Base-by-base conservation (phyloP, 2,888 invertebrate species). In the Cistogaster globosa region DNA sequence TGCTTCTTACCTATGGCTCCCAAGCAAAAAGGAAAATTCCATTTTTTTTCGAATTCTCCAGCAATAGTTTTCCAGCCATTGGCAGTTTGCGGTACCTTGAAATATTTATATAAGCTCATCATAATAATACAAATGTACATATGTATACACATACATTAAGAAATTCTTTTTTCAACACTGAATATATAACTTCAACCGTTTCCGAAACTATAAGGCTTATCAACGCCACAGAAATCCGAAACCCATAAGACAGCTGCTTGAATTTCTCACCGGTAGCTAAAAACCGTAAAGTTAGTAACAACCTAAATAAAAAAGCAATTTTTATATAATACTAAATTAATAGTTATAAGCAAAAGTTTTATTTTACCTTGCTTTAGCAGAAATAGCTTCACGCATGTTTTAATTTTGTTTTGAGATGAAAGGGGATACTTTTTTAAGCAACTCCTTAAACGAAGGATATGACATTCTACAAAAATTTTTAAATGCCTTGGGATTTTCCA, bases 211-310 rank as follows among this genome's bases (percentile, higher is more conserved):
- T 78, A 16, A 1, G 1, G 11, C 42, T n/a, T 32, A 58, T 58
- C 1, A 26, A 4, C 7, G 26, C 7, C n/a, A n/a, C 26, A 22
- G 72, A 72, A 55, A 65, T 36, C 12, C 80, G 20, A 58, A 80
- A 80, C 36, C 58, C 71, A 22, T 72, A 72, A 5, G 65, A 53
- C 32, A 72, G 20, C 14, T 72, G 6, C 9, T n/a, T 16, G 42
- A 7, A 79, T 4, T 22, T 63, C 58, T 71, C 53, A 11, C 71
- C 71, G n/a, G 71, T 71, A 45, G 63, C 53, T 36, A 71, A 57
- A 36, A 42, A 62, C 7, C 62, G 16, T 26, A 58, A 18, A 1
- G 58, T 38, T 65, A 22, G 16, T 4, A 57, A 20, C 48, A 63
- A 32, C 5, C 26, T 26, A 26, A 26, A 26, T 26, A 26, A 26